Base-by-base conservation (phyloP, 1,140 invertebrate genomes). In the Drosophila saltans region DNA sequence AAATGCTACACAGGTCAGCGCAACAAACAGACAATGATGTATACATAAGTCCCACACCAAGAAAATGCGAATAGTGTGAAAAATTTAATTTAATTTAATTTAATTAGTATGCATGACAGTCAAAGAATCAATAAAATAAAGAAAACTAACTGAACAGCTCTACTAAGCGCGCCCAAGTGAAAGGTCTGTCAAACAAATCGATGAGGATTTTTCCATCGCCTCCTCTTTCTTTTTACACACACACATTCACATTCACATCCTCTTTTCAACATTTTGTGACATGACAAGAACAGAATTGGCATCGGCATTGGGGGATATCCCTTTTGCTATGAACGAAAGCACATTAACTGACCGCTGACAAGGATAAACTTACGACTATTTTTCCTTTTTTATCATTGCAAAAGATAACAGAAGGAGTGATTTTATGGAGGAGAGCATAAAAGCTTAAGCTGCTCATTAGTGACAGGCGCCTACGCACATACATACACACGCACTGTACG, bases 171-270 rank as follows among this genome's bases (percentile, higher is more conserved):
- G 21, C 45, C 26, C 45, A 52, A 52, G 45, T 48, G 45, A 48
- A 48, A 48, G 45, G 45, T 9, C 45, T 48, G 45, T 48, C 45
- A 52, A 52, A 52, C 45, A 52, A 26, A 52, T 52, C 45, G n/a
- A 52, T 52, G 24, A 52, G 21, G 45, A 52, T 52, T 52, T 52
- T 41, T 3, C 45, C 21, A 2, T 8, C 16, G 6, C 8, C 16
- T 16, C 16, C 16, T 16, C 16, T 16, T 24, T 26, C 21, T 7
- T 7, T 1, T 11, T 0, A 10, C 5, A 8, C 41, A 43, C 40
- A n/a, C 41, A 5, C 5, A 5, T 4, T 3, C 3, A 2, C 45
- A 9, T 48, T 21, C 6, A 6, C 21, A 24, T 52, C 45, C 45
- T 48, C 5, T 52, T 26, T 9, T 21, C 8, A 52, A 52, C 21